Percentiles rank a stretch among this genome's conserved stretches.
Evolutionary conservation across 2,797 vertebrate species (phyloP).

Genomic region (Acanthornis magna): DNA sequence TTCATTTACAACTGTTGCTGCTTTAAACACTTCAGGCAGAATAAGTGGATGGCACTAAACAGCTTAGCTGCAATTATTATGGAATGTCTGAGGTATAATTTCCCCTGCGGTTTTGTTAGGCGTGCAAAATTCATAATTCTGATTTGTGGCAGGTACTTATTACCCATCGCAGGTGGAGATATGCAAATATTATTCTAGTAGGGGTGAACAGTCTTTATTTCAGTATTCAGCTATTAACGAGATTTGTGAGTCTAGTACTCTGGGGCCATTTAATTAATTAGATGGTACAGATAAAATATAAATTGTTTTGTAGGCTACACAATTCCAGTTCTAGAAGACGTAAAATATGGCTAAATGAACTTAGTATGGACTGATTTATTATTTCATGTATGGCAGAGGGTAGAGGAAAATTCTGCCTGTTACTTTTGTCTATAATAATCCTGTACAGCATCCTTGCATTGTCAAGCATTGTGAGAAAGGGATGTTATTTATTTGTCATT

Average conservation of each 20-base stretch:
- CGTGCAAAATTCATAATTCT: slow-evolving; percentile 86
- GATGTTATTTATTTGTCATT: slow-evolving; percentile 35
- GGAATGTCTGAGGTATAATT: slow-evolving; percentile 87
- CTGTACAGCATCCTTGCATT: background rate
- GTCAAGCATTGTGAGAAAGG: slow-evolving; percentile 42
- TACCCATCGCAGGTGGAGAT: slow-evolving; percentile 88
- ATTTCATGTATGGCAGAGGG: slow-evolving; percentile 16
- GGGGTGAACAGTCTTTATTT: slow-evolving; percentile 82
- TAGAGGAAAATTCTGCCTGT: slow-evolving; percentile 41
- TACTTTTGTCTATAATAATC: slow-evolving; percentile 50
- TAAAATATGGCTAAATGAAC: slow-evolving; percentile 73
- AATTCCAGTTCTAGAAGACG: slow-evolving; percentile 71
- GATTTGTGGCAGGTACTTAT: slow-evolving; percentile 88
- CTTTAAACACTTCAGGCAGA: slow-evolving; percentile 84
- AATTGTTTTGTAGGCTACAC: slow-evolving; percentile 79
- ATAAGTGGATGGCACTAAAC: slow-evolving; percentile 86
- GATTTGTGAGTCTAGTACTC: slow-evolving; percentile 84
- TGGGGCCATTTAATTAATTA: slow-evolving; percentile 86
- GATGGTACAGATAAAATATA: slow-evolving; percentile 82
- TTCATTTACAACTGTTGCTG: slow-evolving; percentile 85
- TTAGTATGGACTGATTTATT: slow-evolving; percentile 60
- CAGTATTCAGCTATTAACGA: slow-evolving; percentile 83
- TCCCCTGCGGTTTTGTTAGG: slow-evolving; percentile 85
- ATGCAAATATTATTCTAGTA: slow-evolving; percentile 86
- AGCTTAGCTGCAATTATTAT: slow-evolving; percentile 87